Evolutionary conservation across 1,140 invertebrate species (phyloP), one percentile per base, ranked within the genome.

Genomic region (Hyles vespertilio): DNA sequence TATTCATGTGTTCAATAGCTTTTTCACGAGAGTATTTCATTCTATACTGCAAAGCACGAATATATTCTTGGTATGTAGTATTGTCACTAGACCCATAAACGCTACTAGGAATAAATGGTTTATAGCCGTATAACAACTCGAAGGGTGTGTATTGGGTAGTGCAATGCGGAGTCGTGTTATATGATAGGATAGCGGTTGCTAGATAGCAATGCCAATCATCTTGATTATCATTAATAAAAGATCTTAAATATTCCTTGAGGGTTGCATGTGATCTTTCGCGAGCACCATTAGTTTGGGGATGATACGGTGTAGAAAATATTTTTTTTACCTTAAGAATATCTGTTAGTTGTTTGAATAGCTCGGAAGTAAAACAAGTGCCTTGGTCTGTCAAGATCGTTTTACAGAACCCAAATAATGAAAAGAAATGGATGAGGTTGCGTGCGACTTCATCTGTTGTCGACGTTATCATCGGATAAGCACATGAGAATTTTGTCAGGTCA

Each of bases 391-490:
- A 22, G 7, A 88, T 67, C 0, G 7, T 66, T 71, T 77, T 66
- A 5, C 75, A 80, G 32, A 82, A 74, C 3, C 77, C 79, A 58
- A 84, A 71, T n/a, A 69, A 44, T 4, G 70, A 74, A n/a, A 74
- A 69, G 58, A 78, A 81, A 65, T 73, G 65, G n/a, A 81, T 51
- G 0, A 80, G 56, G 11, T 58, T 54, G 36, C 61, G 53, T 0
- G 78, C 69, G 8, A 77, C 61, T 50, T 68, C 67, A 8, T 72
- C 66, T 11, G 71, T 72, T 22, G 72, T 63, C 2, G 63, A 47
- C 3, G 67, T 61, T 9, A 59, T 50, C 43, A 84, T 72, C 2
- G 77, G 72, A 40, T 72, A 74, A 5, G 77, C 73, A 43, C 59
- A 54, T 5, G 71, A 63, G 55, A 66, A 87, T 63, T 79, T 81